Evolutionary conservation across 1,140 invertebrate genomes (phyloP).

Genomic region (Ptiloglossa arizonensis): DNA sequence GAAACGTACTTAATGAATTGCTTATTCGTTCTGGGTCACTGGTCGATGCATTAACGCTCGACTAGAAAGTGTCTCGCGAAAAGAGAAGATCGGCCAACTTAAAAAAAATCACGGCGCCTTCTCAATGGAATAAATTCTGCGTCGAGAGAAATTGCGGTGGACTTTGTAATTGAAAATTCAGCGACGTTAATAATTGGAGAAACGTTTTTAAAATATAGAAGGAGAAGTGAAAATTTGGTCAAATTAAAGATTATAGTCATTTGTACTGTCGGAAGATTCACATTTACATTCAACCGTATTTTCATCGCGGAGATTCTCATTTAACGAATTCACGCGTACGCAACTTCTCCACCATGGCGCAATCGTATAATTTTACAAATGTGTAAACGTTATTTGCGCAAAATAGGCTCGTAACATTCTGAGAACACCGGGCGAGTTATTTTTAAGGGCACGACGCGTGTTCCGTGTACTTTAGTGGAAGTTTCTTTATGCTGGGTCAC

Average conservation of each 20-base stretch:
- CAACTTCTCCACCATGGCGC: neutral
- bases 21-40: too few relatives aligned
- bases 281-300: too few relatives aligned
- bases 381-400: neutral
- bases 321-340: neutral
- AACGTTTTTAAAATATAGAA: too few relatives aligned
- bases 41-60: neutral
- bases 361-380: neutral
- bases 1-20: neutral
- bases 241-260: too few relatives aligned
- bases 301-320: neutral
- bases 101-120: too few relatives aligned
- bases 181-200: too few relatives aligned
- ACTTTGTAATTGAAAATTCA: too few relatives aligned
- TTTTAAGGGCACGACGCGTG: neutral
- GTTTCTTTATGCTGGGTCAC: conserved; percentile 13
- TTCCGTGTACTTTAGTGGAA: neutral
- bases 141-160: too few relatives aligned
- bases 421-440: neutral
- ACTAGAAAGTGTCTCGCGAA: neutral
- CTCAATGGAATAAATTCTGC: too few relatives aligned
- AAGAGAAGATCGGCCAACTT: neutral
- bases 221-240: too few relatives aligned
- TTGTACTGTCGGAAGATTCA: too few relatives aligned
- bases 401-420: conserved; percentile 11